Conservation (phyloP, 1,140 invertebrate genomes). For the Pogonomyrmex barbatus region DNA sequence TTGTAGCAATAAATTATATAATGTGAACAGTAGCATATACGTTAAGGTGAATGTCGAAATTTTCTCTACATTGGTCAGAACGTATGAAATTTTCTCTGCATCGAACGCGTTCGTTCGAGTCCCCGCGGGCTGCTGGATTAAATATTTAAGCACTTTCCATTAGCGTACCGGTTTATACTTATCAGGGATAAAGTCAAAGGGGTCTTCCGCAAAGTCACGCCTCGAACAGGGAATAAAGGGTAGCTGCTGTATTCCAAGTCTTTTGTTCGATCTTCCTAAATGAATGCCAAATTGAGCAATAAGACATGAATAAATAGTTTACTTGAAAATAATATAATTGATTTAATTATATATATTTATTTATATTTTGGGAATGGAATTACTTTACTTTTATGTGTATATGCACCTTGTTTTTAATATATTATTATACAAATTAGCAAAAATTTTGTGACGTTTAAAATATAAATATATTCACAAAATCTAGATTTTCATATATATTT, state of each 20-base stretch:
- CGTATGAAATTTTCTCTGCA: constrained; percentile 30
- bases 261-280: constrained; percentile 14
- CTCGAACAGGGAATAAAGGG: constrained; percentile 74
- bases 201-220: constrained; percentile 79
- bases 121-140: constrained; percentile 78
- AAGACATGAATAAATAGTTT: constrained; percentile 3
- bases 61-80: constrained; percentile 39
- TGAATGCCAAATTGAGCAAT: background rate
- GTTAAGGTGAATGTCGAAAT: constrained; percentile 41
- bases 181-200: constrained; percentile 84
- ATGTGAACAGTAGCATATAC: background rate
- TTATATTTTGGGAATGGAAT: background rate
- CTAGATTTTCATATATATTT: background rate
- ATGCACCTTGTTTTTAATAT: background rate
- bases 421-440: background rate
- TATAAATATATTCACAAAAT: constrained; percentile 8
- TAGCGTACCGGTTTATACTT: constrained; percentile 84
- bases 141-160: constrained; percentile 85
- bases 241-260: constrained; percentile 24
- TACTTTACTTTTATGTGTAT: background rate
- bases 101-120: constrained; percentile 46
- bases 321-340: background rate
- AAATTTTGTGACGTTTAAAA: background rate
- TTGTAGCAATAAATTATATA: constrained; percentile 6
- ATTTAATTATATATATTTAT: background rate